Evolutionary conservation across 2,888 invertebrate species (phyloP), one percentile per base, ranked within the genome.

Genomic region (Sinotaia quadrata): DNA sequence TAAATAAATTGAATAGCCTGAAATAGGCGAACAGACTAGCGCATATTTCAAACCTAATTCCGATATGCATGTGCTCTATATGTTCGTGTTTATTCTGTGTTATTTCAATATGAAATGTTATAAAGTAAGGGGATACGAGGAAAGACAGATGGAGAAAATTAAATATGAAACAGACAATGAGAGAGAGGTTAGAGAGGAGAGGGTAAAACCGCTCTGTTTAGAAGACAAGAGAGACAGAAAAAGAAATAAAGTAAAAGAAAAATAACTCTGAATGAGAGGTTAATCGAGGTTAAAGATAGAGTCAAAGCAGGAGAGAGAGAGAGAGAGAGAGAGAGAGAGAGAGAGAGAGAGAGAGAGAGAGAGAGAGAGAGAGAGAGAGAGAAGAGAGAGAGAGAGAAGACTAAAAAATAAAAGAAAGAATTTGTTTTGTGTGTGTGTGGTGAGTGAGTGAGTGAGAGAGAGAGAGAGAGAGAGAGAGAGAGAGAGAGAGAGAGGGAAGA

Each of bases 331-430:
- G 31, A 47, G 37, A 37, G 29, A 24, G 47, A 47, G 37, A 21
- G 31, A 29, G 31, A 12, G 29, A 33, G 41, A 18, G 29, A n/a
- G 33, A 27, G 21, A 29, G 24, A 58, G 27, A 27, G 27, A 36
- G 34, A 58, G 36, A n/a, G 21, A 36, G 33, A 59, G 29, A 29
- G 29, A 59, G 59, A 37, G 29, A 41, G 29, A 59, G 21, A 59
- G 29, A n/a, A 21, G 41, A 44, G 41, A 37, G 21, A 37, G 41
- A 44, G 41, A 21, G 37, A 37, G 24, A 2, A 59, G 29, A 29
- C 21, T 41, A 24, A 59, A 54, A 31, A 54, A 54, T 24, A 54
- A 54, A 10, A 18, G 10, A 10, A 21, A 52, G 12, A 10, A 10
- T 41, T 10, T 15, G 15, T 12, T 12, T 15, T 41, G 41, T 15